Conservation (phyloP, 2,797 vertebrate species). For the Varecia variegata region DNA sequence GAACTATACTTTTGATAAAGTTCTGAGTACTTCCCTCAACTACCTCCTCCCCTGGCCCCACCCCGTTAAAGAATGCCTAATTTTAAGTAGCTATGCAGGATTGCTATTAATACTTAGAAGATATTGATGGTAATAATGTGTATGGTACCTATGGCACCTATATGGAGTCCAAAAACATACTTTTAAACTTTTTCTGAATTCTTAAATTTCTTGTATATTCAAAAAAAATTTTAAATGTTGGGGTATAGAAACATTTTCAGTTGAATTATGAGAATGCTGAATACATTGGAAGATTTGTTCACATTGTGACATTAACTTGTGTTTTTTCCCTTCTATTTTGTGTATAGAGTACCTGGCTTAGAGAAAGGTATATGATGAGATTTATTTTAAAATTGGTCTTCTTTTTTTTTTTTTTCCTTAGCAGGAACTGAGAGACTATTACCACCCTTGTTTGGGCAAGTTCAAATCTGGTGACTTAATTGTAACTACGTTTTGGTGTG, state of each 20-base stretch:
- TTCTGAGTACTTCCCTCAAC: not conserved
- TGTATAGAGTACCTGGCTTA: not conserved
- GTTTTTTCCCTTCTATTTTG: not conserved
- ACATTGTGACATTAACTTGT: not conserved
- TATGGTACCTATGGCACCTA: not conserved
- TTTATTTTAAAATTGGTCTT: not conserved
- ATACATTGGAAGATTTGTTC: not conserved
- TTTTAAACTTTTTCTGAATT: not conserved
- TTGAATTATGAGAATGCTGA: conserved; percentile 9
- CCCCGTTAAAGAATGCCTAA: not conserved
- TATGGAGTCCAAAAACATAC: not conserved
- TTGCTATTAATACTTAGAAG: not conserved
- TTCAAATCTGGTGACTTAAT: conserved; percentile 36
- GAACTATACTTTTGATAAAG: conserved; percentile 8
- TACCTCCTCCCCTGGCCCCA: not conserved
- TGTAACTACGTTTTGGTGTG: not conserved
- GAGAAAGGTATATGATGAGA: not conserved
- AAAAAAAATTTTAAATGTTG: not conserved
- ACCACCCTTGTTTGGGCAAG: not conserved
- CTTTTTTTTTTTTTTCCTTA: not conserved
- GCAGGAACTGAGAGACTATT: not conserved
- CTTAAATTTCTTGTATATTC: not conserved
- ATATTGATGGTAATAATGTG: not conserved
- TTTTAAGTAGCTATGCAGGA: not conserved
- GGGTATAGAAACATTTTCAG: not conserved